phyloP scores from a whole-genome alignment of 1,140 invertebrate genomes.

The Metopolophium dirhodum region DNA sequence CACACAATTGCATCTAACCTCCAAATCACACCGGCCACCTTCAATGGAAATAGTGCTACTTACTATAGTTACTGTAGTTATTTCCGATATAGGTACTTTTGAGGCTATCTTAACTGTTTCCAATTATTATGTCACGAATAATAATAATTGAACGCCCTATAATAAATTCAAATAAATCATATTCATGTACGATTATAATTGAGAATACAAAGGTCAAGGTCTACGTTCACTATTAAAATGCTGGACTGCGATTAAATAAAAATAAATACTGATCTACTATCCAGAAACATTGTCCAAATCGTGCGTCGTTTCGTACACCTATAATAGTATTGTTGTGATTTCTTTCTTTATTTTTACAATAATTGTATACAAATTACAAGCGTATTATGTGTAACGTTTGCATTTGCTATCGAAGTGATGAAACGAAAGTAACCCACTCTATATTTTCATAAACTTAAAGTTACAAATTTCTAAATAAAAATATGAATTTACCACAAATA shows the following conservation, averaged over 20 bases:
- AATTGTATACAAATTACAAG: background rate
- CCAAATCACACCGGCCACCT: background rate
- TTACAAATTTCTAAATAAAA: background rate
- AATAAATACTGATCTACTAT: background rate
- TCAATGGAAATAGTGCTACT: background rate
- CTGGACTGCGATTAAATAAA: background rate
- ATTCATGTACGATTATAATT: background rate
- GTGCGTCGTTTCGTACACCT: background rate
- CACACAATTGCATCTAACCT: background rate
- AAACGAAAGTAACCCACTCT: background rate
- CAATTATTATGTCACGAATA: slow-evolving; percentile 26
- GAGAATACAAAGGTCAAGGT: slow-evolving; percentile 13
- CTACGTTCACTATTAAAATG: background rate
- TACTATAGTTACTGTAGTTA: background rate
- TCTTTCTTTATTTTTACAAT: background rate
- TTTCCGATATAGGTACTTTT: background rate
- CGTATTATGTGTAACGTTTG: background rate
- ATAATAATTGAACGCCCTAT: background rate
- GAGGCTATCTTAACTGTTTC: background rate
- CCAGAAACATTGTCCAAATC: background rate
- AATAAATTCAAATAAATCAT: slow-evolving; percentile 30
- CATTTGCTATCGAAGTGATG: background rate
- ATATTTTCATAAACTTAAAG: background rate
- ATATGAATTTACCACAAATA: background rate
- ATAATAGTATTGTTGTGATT: background rate